phyloP scores from a whole-genome alignment of 1,140 invertebrate species.

The Trissolcus basalis region DNA sequence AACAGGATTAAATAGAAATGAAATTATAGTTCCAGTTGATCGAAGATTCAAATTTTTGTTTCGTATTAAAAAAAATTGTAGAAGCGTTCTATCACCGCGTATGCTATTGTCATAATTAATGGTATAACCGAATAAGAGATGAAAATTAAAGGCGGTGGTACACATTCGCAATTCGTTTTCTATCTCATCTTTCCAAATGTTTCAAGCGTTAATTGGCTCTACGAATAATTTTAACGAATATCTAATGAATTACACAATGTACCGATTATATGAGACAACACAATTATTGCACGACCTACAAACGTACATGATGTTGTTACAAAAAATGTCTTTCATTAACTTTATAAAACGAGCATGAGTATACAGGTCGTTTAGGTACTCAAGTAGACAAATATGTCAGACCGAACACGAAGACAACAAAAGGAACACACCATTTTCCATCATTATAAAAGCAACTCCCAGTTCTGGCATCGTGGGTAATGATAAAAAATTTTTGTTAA shows the following conservation, averaged over 20 bases:
- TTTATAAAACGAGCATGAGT: slow-evolving; percentile 67
- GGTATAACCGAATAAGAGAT: slow-evolving; percentile 14
- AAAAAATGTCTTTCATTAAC: slow-evolving; percentile 73
- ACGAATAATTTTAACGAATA: slow-evolving; percentile 35
- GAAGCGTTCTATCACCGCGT: background rate
- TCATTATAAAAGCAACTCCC: no score
- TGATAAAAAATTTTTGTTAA: no score
- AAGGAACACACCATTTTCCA: no score
- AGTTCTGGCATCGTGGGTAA: no score
- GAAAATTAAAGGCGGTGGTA: background rate
- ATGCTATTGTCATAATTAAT: slow-evolving; percentile 3
- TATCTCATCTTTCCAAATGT: slow-evolving; percentile 34
- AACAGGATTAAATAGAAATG: slow-evolving; percentile 9
- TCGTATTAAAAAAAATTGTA: no score
- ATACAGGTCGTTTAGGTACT: slow-evolving; percentile 59
- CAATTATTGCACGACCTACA: slow-evolving; percentile 55
- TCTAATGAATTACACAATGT: slow-evolving; percentile 28
- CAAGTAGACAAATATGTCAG: slow-evolving; percentile 28
- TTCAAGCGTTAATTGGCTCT: slow-evolving; percentile 37
- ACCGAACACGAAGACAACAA: no score
- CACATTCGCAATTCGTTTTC: slow-evolving; percentile 5
- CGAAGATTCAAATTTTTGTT: no score
- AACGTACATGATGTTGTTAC: slow-evolving; percentile 59
- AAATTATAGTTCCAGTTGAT: background rate
- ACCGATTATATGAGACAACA: slow-evolving; percentile 6